These are phyloP conservation scores for Danionella dracula DNA, from an alignment of 2,797 vertebrate genomes.

Conservation along the genomic window DNA sequence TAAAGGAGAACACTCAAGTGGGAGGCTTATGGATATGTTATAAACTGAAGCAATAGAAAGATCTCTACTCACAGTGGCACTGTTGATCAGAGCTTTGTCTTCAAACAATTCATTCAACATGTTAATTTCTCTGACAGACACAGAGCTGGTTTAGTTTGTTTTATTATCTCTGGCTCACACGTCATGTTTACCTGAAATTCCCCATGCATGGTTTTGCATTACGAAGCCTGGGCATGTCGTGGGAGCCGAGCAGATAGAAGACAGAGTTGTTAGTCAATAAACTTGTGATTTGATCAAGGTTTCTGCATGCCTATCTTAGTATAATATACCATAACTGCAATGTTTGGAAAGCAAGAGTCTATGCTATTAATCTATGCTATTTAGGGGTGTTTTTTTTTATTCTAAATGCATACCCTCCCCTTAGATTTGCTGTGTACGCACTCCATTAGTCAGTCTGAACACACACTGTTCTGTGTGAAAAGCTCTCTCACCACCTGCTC, in stretches of 20 bases:
- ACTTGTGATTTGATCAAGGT: no score
- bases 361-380: no score
- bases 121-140: background rate
- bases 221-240: background rate
- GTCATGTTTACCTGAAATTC: background rate
- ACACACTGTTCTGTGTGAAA: conserved; percentile 26
- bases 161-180: background rate
- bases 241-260: background rate
- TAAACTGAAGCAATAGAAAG: background rate
- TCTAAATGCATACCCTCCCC: background rate
- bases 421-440: conserved; percentile 2
- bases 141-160: background rate
- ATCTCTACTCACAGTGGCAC: background rate
- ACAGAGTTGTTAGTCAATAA: no score
- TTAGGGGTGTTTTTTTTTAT: no score
- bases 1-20: background rate
- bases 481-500: background rate
- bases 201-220: background rate
- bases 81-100: background rate
- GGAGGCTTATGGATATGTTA: conserved; percentile 3
- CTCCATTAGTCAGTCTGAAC: conserved; percentile 6
- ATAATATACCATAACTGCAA: no score
- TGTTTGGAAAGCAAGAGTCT: no score
- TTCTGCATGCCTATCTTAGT: no score
- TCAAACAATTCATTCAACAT: background rate